phyloP scores from a whole-genome alignment of 2,888 invertebrate genomes.

The Synergus itoensis region DNA sequence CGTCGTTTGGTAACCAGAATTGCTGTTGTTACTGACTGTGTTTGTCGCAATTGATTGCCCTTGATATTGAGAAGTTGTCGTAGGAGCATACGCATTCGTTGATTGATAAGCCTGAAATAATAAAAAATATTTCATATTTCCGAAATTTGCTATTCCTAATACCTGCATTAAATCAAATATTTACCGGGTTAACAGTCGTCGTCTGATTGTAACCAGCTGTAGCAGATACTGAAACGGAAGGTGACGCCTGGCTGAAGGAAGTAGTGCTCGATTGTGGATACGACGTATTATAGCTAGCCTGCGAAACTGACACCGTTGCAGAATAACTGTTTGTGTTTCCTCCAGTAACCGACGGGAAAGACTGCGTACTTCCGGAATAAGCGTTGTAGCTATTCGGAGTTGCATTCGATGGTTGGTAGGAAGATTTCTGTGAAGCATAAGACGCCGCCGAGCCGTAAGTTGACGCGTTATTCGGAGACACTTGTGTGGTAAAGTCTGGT shows the following conservation, averaged over 20 bases:
- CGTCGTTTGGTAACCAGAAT: constrained; percentile 70
- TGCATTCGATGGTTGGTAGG: constrained; percentile 77
- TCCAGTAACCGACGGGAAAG: constrained; percentile 80
- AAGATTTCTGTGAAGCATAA: constrained; percentile 76
- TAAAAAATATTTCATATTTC: constrained; percentile 1
- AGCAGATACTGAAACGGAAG: constrained; percentile 69
- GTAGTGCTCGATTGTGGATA: constrained; percentile 73
- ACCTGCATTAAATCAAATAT: constrained; percentile 23
- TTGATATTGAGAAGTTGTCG: constrained; percentile 73
- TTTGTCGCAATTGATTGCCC: constrained; percentile 71
- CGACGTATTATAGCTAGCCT: constrained; percentile 71
- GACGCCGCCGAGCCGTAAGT: constrained; percentile 67
- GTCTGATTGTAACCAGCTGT: constrained; percentile 73
- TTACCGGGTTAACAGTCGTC: constrained; percentile 72
- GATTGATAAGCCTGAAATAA: constrained; percentile 70
- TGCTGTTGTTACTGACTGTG: constrained; percentile 66
- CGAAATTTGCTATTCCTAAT: not conserved
- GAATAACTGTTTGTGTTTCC: constrained; percentile 77
- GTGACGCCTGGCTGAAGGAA: constrained; percentile 73
- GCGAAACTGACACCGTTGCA: constrained; percentile 71
- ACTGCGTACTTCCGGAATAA: constrained; percentile 80
- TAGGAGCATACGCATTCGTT: constrained; percentile 70
- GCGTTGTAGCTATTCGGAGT: constrained; percentile 72
- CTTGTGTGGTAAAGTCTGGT: constrained; percentile 70
- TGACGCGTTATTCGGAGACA: constrained; percentile 70